Evolutionary conservation across 2,113 vertebrate genomes (phyloP).

Genomic region (Phyllopteryx taeniolatus): DNA sequence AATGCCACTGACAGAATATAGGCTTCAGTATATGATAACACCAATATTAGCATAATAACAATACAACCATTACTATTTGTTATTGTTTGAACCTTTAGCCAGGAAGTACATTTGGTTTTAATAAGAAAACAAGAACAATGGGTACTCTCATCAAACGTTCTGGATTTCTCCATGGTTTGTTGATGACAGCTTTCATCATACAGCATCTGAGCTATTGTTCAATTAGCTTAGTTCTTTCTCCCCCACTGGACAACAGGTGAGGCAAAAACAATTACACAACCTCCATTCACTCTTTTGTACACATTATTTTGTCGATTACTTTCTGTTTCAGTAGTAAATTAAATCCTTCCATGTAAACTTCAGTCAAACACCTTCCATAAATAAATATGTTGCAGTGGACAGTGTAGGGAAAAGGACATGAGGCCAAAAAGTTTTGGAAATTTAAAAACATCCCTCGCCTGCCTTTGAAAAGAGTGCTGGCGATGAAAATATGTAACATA

Average conservation of each 20-base stretch:
- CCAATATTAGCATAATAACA: slow-evolving; percentile 28
- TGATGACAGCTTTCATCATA: slow-evolving; percentile 58
- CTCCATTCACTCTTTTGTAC: slow-evolving; percentile 53
- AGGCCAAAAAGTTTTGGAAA: slow-evolving; percentile 56
- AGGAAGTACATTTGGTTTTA: slow-evolving; percentile 23
- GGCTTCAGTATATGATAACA: slow-evolving; percentile 18
- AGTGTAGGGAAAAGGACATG: slow-evolving; percentile 55
- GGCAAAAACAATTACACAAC: slow-evolving; percentile 54
- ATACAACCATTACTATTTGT: slow-evolving; percentile 22
- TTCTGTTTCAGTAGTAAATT: slow-evolving; percentile 61
- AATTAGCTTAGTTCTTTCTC: slow-evolving; percentile 35
- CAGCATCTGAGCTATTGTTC: slow-evolving; percentile 51
- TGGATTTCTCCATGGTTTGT: slow-evolving; percentile 27
- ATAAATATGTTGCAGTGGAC: slow-evolving; percentile 57
- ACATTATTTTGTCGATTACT: slow-evolving; percentile 53
- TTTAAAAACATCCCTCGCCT: slow-evolving; percentile 62
- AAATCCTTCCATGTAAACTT: slow-evolving; percentile 31
- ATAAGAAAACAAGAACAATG: slow-evolving; percentile 37
- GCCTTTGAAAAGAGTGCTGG: slow-evolving; percentile 70
- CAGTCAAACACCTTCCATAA: slow-evolving; percentile 52
- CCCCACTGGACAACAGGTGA: slow-evolving; percentile 66
- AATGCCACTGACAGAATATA: slow-evolving; percentile 1
- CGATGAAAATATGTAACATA: slow-evolving; percentile 80
- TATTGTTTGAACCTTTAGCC: slow-evolving; percentile 25
- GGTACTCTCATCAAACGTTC: slow-evolving; percentile 35